phyloP scores from a whole-genome alignment of 2,888 invertebrate species.

The Pseudoips prasinana region DNA sequence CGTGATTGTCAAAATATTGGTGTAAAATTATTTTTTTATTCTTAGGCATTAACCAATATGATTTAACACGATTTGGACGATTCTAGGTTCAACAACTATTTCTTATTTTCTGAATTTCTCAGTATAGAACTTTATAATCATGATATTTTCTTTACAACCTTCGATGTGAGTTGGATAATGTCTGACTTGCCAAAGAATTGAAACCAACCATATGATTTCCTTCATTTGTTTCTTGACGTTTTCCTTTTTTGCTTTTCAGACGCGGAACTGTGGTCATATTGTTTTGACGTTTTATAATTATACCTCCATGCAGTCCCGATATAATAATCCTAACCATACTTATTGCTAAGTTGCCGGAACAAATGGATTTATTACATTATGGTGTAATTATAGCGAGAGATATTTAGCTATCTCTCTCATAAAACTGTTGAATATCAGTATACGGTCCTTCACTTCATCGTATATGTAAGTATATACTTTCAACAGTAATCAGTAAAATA shows the following conservation, averaged over 20 bases:
- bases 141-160: constrained; percentile 54
- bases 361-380: too few relatives aligned
- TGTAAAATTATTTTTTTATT: constrained; percentile 50
- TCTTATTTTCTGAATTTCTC: constrained; percentile 52
- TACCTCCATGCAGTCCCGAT: too few relatives aligned
- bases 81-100: constrained; percentile 53
- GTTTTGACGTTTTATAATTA: too few relatives aligned
- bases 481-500: too few relatives aligned
- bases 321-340: too few relatives aligned
- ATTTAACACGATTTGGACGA: constrained; percentile 56
- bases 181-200: constrained; percentile 74
- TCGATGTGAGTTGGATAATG: constrained; percentile 60
- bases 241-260: constrained; percentile 59
- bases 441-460: too few relatives aligned
- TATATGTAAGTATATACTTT: too few relatives aligned
- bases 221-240: constrained; percentile 73
- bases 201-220: constrained; percentile 75
- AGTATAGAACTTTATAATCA: constrained; percentile 52
- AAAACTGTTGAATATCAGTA: too few relatives aligned
- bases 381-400: too few relatives aligned
- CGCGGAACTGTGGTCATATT: constrained; percentile 16
- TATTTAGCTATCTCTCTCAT: too few relatives aligned
- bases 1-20: constrained; percentile 50
- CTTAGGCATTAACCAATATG: constrained; percentile 58
- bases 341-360: too few relatives aligned